Base-by-base conservation (phyloP, 64 coral and sea anemone species). In the Porites lutea region DNA sequence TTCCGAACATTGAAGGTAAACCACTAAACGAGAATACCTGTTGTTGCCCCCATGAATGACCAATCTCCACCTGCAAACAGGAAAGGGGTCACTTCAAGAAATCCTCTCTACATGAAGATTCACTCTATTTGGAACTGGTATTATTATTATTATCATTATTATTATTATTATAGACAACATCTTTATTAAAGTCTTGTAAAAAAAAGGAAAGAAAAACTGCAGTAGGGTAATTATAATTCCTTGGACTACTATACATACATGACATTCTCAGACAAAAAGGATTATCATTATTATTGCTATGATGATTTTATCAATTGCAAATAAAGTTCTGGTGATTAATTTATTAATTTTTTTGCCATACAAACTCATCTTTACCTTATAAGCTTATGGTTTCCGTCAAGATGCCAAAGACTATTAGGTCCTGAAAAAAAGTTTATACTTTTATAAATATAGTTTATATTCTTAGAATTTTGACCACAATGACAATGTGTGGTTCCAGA, bases 41-140 rank as follows among this genome's bases (percentile, higher is more conserved):
- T 88, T 71, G 20, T 76, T 88, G 19, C 86, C 86, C 59, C 71
- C 86, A 37, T 88, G 86, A 16, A 75, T 63, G 20, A 88, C 71
- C 69, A 88, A 22, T 37, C 65, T 55, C 86, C 86, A 88, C 71
- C 86, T 88, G 52, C 8, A 71, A 21, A 67, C n/a, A 67, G 4
- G 7, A 67, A 66, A 4, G 4, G 4, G n/a, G 0, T 15, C 14
- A 66, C 64, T 15, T 66, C 14, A 66, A 15, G 13, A 19, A 66
- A 12, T 71, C 37, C 21, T 27, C 19, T 71, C 6, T 11, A 55
- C 5, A 55, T 55, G 53, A 7, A 55, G 53, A 55, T 55, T 11
- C 10, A 37, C 27, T 37, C 0, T 37, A 37, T 37, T 37, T 37
- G 27, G 27, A 37, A 37, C 1, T 37, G 27, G 27, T 37, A 37